A percentile compares a stretch with the other conserved stretches of the same genome.
phyloP scores from a whole-genome alignment of 2,797 vertebrate species.

The Ceryle rudis region DNA sequence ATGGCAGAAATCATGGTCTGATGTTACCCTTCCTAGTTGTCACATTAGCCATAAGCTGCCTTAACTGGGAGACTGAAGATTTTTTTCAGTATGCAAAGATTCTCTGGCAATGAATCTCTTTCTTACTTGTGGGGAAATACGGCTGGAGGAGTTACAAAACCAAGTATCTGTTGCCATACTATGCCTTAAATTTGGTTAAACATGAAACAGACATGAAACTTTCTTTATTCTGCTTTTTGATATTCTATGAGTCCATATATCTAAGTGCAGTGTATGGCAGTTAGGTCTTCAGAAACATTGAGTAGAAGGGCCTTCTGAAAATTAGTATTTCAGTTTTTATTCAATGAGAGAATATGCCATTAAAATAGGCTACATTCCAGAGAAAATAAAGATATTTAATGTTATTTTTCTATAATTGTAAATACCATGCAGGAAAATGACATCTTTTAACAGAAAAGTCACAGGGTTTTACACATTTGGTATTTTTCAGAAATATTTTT shows the following conservation, averaged over 20 bases:
- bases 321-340: not conserved
- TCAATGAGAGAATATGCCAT: not conserved
- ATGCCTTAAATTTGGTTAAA: not conserved
- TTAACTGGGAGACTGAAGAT: not conserved
- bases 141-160: not conserved
- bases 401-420: not conserved
- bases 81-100: not conserved
- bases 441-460: not conserved
- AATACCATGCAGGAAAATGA: not conserved
- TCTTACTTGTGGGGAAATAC: not conserved
- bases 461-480: not conserved
- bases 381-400: not conserved
- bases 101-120: not conserved
- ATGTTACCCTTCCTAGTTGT: not conserved
- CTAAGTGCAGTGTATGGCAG: not conserved
- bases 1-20: not conserved
- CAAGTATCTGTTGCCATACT: not conserved
- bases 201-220: not conserved
- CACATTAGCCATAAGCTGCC: not conserved
- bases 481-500: not conserved
- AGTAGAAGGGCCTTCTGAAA: not conserved
- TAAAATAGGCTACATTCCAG: not conserved
- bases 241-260: rapidly evolving
- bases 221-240: not conserved
- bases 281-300: not conserved